phyloP scores from a whole-genome alignment of 1,140 invertebrate genomes.

The Drosophila gunungcola region DNA sequence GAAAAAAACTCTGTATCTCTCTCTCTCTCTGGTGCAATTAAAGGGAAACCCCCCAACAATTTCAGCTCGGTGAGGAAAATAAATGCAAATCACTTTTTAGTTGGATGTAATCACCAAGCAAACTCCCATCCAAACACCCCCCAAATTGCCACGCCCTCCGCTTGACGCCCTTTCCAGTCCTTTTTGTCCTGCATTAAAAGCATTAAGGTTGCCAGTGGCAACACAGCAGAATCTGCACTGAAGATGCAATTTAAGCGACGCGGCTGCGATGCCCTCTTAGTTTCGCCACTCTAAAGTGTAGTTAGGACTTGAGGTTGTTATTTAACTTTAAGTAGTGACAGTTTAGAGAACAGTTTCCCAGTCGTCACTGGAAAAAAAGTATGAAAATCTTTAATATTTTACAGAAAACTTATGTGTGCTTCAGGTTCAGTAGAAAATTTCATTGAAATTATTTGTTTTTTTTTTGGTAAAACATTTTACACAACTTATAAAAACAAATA shows the following conservation, averaged over 20 bases:
- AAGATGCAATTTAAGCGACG: slow-evolving; percentile 71
- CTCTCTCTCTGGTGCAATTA: slow-evolving; percentile 19
- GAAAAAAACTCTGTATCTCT: slow-evolving; percentile 4
- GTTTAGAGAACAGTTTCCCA: too few relatives aligned
- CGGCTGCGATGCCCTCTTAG: slow-evolving; percentile 21
- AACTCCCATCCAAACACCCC: not conserved
- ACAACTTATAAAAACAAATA: too few relatives aligned
- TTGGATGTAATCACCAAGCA: slow-evolving; percentile 40
- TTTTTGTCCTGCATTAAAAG: slow-evolving; percentile 58
- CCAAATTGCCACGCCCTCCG: slow-evolving; percentile 26
- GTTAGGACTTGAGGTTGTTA: too few relatives aligned
- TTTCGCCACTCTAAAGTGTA: not conserved
- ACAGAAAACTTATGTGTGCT: too few relatives aligned
- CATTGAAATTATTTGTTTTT: too few relatives aligned
- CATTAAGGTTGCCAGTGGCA: slow-evolving; percentile 67
- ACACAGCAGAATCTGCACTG: slow-evolving; percentile 38
- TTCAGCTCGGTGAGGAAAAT: slow-evolving; percentile 36
- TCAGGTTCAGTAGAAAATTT: too few relatives aligned
- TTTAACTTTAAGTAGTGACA: too few relatives aligned
- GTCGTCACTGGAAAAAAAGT: too few relatives aligned
- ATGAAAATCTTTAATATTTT: too few relatives aligned
- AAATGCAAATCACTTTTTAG: slow-evolving; percentile 61
- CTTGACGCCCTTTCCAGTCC: not conserved
- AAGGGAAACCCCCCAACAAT: not conserved
- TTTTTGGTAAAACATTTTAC: too few relatives aligned